Evolutionary conservation across 2,888 invertebrate genomes (phyloP), one percentile per base, ranked within the genome.

Genomic region (Lasioglossum calceatum): DNA sequence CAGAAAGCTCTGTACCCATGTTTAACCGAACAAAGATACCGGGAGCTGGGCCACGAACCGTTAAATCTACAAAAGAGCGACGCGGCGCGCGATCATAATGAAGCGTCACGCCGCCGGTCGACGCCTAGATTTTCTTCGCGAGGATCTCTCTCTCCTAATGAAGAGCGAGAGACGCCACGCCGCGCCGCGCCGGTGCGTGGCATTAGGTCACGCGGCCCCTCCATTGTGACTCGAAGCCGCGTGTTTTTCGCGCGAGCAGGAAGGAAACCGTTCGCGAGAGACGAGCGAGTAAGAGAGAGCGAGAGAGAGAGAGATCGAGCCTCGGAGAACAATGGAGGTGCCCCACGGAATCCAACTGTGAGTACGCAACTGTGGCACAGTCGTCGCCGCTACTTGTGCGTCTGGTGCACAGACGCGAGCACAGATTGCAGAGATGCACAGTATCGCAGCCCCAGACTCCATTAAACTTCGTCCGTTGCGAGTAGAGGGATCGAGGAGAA

Each of bases 391-490:
- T 27, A 27, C 61, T 61, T 23, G 61, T 27, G 32, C 64, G 64
- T 32, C 12, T 19, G 7, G 5, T 0, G 64, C 64, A 64, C 32
- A 64, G 58, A 75, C 67, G 67, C 81, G 10, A 54, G 19, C 23
- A 19, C 42, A 71, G 71, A 76, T 85, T 81, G 72, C 58, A 54
- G 77, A 77, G 79, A 79, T 83, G 83, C 77, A 81, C 82, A 85
- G 79, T 79, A 85, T 85, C 78, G 58, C 72, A 58, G 75, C 23
- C 27, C 12, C 67, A 77, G 86, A 87, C 82, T 76, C 86, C 82
- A 77, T 85, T 86, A 86, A 87, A 86, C 74, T 86, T 86, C 79
- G 64, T 36, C 7, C 79, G 27, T 39, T 32, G 47, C 10, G 54
- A 36, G 14, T 19, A 19, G 58, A 3, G 27, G 47, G 50, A 16